A percentile compares a stretch with the other conserved stretches of the same genome.
phyloP scores from a whole-genome alignment of 2,113 vertebrate genomes.

The Eubucco bourcierii region DNA sequence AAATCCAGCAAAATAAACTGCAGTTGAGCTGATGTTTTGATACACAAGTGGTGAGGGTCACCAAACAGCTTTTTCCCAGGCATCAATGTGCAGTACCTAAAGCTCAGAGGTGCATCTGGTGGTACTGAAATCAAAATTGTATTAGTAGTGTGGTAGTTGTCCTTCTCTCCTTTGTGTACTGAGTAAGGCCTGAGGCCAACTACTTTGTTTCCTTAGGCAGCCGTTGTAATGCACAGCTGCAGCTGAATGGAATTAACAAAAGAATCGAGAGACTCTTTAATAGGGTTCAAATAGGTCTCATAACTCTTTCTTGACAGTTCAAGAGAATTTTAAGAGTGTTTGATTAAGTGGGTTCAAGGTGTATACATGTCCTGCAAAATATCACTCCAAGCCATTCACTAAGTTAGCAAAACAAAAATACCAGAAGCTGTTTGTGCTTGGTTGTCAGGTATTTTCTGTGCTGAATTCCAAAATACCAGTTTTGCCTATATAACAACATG shows the following conservation, averaged over 20 bases:
- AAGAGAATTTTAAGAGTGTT: constrained; percentile 6
- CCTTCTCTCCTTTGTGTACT: background rate
- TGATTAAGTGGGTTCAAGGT: background rate
- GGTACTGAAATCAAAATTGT: background rate
- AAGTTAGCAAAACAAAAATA: background rate
- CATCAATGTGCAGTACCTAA: background rate
- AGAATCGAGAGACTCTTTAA: background rate
- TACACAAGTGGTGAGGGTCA: background rate
- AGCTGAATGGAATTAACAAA: background rate
- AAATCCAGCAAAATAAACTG: constrained; percentile 8
- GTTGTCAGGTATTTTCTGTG: background rate
- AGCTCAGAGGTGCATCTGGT: background rate
- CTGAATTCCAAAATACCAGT: constrained; percentile 9
- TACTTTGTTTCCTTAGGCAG: background rate
- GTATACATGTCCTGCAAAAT: background rate
- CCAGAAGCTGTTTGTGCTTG: background rate
- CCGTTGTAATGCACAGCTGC: background rate
- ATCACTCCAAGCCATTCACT: background rate
- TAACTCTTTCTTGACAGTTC: background rate
- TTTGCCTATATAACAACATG: background rate
- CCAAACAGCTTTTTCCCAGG: background rate
- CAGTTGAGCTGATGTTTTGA: background rate
- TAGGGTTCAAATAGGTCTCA: background rate
- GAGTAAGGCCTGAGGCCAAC: background rate
- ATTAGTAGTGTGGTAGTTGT: background rate